phyloP scores from a whole-genome alignment of 1,140 invertebrate genomes.

The Harpegnathos saltator region DNA sequence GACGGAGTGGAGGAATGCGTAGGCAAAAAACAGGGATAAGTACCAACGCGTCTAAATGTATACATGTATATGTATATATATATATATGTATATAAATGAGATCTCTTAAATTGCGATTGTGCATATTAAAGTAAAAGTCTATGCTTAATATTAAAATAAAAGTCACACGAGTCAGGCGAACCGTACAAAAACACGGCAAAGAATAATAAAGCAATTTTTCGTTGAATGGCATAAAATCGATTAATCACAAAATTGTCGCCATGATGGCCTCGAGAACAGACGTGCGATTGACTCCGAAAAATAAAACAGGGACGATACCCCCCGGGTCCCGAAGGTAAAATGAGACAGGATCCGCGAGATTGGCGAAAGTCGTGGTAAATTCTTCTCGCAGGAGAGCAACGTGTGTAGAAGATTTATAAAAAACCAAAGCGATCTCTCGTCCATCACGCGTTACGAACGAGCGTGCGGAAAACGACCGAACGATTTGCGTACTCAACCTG shows the following conservation, averaged over 20 bases:
- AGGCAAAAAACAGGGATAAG: conserved; percentile 33
- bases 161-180: conserved; percentile 25
- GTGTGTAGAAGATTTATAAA: conserved; percentile 44
- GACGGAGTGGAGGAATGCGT: conserved; percentile 71
- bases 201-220: background rate
- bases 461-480: background rate
- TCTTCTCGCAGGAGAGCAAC: background rate
- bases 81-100: conserved; percentile 36
- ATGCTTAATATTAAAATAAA: conserved; percentile 58
- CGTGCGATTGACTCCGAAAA: background rate
- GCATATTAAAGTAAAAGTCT: conserved; percentile 56
- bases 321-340: conserved; percentile 26
- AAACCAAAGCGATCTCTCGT: conserved; percentile 48
- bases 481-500: conserved; percentile 79
- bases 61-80: conserved; percentile 24
- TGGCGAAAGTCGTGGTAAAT: conserved; percentile 10
- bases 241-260: conserved; percentile 30
- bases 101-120: conserved; percentile 56
- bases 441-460: conserved; percentile 13
- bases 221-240: conserved; percentile 23
- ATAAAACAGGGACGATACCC: background rate
- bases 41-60: conserved; percentile 24
- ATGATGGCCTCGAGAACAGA: background rate
- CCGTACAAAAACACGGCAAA: background rate
- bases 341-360: conserved; percentile 18